Base-by-base conservation (phyloP, 2,113 vertebrate genomes). In the Stercorarius parasiticus region DNA sequence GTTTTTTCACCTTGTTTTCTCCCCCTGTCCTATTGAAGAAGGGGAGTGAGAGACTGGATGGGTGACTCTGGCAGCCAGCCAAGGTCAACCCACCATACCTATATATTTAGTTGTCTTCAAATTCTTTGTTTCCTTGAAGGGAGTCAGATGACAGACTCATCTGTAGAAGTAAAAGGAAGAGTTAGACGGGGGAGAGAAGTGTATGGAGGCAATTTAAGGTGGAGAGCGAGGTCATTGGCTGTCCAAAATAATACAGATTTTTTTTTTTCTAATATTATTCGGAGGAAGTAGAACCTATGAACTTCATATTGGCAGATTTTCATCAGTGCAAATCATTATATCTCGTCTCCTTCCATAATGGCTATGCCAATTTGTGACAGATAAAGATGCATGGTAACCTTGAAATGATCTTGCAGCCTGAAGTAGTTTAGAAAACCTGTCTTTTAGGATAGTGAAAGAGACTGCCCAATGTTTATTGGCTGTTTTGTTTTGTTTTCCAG, bases 341-440 rank as follows among this genome's bases (percentile, higher is more conserved):
- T 62, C n/a, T 91, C 21, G 13, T 70, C n/a, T 71, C 6, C 14
- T 81, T 84, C 42, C 21, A 50, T 78, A 95, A 89, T 83, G 38
- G 27, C 15, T 93, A 66, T 91, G 73, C 45, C 90, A 86, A 71
- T 94, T 87, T 82, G 22, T 66, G 77, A 83, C 64, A 88, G 55
- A 91, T 91, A 81, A 97, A 91, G 72, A 89, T 50, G n/a, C 70
- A 83, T 81, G 65, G 40, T 56, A 78, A 78, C 50, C 55, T 95
- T 91, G 77, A 94, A 91, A 86, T 62, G 30, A 91, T 88, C 42
- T 86, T 96, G 77, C 27, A 81, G 34, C 43, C 49, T 17, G 10
- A 88, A 88, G n/a, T 40, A 66, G 29, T 73, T 84, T 40, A 70
- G 55, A 83, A 94, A 90, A 69, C 1, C 5, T 58, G 16, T 52